These are phyloP conservation scores for Acrobasis consociella DNA, from an alignment of 2,888 invertebrate genomes.

Conservation along the genomic window DNA sequence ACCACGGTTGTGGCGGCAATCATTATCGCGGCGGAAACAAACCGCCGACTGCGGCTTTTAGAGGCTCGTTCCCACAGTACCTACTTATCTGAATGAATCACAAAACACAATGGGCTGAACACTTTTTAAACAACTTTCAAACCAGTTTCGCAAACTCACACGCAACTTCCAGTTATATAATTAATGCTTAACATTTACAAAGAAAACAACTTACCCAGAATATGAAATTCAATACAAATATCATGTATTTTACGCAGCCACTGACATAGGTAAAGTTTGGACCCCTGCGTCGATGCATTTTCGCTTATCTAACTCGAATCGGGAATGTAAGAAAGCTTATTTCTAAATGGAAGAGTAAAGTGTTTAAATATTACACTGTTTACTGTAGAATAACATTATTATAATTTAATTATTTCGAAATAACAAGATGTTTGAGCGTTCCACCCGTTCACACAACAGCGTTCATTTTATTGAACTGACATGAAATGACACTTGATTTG, in stretches of 20 bases:
- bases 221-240: constrained; percentile 93
- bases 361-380: neutral
- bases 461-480: constrained; percentile 12
- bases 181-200: constrained; percentile 34
- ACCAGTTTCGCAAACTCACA: constrained; percentile 2
- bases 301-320: constrained; percentile 40
- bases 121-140: constrained; percentile 19
- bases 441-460: constrained; percentile 6
- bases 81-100: constrained; percentile 45
- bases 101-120: constrained; percentile 25
- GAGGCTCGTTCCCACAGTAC: constrained; percentile 30
- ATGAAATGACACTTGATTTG: neutral
- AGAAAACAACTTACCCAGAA: constrained; percentile 89
- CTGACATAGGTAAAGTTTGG: constrained; percentile 92
- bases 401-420: neutral
- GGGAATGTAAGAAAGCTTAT: neutral
- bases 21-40: constrained; percentile 37
- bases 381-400: neutral
- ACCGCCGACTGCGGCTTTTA: neutral
- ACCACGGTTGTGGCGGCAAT: constrained; percentile 26
- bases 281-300: constrained; percentile 85
- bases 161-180: constrained; percentile 2
- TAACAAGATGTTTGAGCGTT: neutral
- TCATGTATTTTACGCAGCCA: constrained; percentile 94
- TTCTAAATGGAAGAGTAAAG: neutral